Evolutionary conservation across 2,797 vertebrate species (phyloP), one percentile per base, ranked within the genome.

Genomic region (Enteromius unitaeniatus): DNA sequence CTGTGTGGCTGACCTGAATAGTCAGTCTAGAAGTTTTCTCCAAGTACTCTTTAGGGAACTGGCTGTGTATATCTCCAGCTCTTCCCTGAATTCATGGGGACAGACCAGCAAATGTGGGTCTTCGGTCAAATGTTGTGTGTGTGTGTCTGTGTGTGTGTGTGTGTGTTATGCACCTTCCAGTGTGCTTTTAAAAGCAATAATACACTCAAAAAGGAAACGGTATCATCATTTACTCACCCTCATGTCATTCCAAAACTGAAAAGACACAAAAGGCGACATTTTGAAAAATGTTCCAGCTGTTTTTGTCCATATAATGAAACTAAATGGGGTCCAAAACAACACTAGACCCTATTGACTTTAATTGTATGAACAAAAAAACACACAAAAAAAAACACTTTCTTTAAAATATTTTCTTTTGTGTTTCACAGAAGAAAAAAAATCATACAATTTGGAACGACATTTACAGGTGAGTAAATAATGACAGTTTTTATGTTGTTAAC

Each of bases 21-120:
- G 55, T 78, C 64, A 60, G 85, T 84, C 68, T 73, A 86, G 62
- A 78, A 65, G 78, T 85, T 86, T 76, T 86, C 78, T 84, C 69
- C 83, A 79, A 86, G 74, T 88, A 81, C 86, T 89, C 82, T 64
- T 85, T 83, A 79, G 74, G 86, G 80, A 84, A 68, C 77, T 28
- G 60, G 51, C 74, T 87, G 87, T 85, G 87, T 86, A 74, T 88
- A 82, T 87, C 82, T 58, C 17, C 70, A 82, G 78, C 76, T 81
- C 72, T 85, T 60, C 77, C 42, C 60, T 82, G 67, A 76, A 87
- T 80, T 65, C 58, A 69, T 21, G 49, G 49, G 51, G 62, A 79
- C 51, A 80, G 82, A 83, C 82, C 79, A 85, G 74, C 58, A 82
- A 86, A 78, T 88, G 15, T 87, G 70, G 83, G 51, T 68, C 64